A percentile compares a stretch with the other conserved stretches of the same genome.
Conservation (phyloP, 2,888 invertebrate genomes). For the Exephanes ischioxanthus region DNA sequence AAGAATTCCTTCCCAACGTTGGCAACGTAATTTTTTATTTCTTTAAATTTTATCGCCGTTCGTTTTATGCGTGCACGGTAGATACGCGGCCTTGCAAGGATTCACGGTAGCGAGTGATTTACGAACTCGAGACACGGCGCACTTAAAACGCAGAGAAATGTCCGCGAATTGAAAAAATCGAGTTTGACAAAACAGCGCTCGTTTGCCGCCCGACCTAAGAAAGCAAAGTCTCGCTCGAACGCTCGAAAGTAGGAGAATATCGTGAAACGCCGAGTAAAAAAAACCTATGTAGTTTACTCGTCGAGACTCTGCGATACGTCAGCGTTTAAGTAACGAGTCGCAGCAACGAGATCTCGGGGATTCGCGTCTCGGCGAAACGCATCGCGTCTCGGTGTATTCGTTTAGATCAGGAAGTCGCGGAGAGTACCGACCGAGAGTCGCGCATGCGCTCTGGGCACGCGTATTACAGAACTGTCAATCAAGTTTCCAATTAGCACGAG, state of each 20-base stretch:
- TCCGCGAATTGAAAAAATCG: neutral
- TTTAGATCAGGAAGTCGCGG: slow-evolving; percentile 19
- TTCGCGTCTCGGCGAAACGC: neutral
- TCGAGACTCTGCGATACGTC: neutral
- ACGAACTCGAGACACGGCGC: slow-evolving; percentile 45
- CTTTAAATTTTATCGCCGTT: neutral
- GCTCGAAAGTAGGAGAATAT: neutral
- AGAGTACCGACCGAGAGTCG: neutral
- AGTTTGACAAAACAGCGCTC: neutral
- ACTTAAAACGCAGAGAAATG: slow-evolving; percentile 27
- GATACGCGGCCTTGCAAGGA: slow-evolving; percentile 54
- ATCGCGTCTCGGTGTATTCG: slow-evolving; percentile 35
- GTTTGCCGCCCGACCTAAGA: neutral
- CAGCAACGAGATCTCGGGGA: neutral
- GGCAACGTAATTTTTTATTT: neutral
- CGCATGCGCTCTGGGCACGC: neutral
- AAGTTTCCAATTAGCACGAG: slow-evolving; percentile 47
- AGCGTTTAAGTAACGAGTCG: neutral
- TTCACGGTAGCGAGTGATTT: slow-evolving; percentile 51
- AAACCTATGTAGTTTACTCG: neutral
- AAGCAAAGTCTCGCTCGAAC: neutral
- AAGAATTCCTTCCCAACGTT: neutral
- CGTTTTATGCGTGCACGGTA: neutral
- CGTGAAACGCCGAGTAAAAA: neutral
- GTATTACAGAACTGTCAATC: slow-evolving; percentile 38